Percentiles rank a stretch among this genome's conserved stretches.
Conservation (phyloP, 2,888 invertebrate species). For the Hemistola chrysoprasaria region DNA sequence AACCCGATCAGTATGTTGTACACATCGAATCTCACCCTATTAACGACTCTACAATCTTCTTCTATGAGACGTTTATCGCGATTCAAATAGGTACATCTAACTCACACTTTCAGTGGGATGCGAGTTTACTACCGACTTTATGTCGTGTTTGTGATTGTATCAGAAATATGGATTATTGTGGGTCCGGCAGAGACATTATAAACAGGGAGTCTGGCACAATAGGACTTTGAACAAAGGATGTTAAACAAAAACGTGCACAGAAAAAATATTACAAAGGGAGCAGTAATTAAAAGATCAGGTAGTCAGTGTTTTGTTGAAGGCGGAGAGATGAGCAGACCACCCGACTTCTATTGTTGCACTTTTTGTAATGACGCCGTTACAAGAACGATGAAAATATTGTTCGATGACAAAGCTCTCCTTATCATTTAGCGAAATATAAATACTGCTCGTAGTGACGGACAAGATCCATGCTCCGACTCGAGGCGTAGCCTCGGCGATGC, state of each 20-base stretch:
- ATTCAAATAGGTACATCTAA: not conserved
- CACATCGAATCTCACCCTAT: slow-evolving; percentile 20
- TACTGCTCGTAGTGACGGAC: no score
- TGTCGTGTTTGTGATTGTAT: not conserved
- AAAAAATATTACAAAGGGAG: slow-evolving; percentile 45
- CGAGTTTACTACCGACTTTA: not conserved
- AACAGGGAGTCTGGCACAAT: slow-evolving; percentile 28
- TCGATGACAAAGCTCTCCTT: not conserved
- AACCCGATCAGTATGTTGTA: slow-evolving; percentile 10
- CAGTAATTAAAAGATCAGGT: slow-evolving; percentile 65
- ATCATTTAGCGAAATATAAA: no score
- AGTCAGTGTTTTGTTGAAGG: slow-evolving; percentile 41
- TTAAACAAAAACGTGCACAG: slow-evolving; percentile 41
- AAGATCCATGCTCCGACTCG: no score
- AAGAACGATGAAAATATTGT: slow-evolving; percentile 27
- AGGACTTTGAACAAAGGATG: slow-evolving; percentile 31
- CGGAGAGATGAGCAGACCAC: slow-evolving; percentile 34
- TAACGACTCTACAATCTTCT: not conserved
- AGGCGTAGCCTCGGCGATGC: no score
- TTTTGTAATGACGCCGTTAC: slow-evolving; percentile 10
- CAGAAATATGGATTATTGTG: slow-evolving; percentile 18
- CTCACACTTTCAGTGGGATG: slow-evolving; percentile 1
- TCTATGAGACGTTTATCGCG: not conserved
- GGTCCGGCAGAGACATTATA: slow-evolving; percentile 21
- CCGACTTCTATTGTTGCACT: slow-evolving; percentile 36